Base-by-base conservation (phyloP, 1,140 invertebrate species). In the Eriosoma lanigerum region DNA sequence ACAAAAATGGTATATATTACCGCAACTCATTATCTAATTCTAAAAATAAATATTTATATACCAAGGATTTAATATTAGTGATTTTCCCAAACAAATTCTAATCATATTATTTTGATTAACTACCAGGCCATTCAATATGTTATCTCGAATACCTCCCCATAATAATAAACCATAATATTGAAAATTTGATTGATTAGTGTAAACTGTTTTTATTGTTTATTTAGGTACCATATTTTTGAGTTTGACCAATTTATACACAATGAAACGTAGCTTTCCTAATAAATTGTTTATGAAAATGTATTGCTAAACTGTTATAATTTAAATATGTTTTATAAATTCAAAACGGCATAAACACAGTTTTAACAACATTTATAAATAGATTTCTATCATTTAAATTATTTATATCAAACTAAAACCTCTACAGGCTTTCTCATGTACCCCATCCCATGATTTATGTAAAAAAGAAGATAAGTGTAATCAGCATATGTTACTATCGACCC, bases 381-480 rank as follows among this genome's bases (percentile, higher is more conserved):
- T 70, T 70, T 48, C n/a, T 70, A 48, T 46, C 4, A 17, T 50
- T 70, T 46, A 70, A 48, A 70, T 15, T 2, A 50, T 48, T 48
- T 50, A 1, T 48, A 70, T 46, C n/a, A 26, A 1, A 46, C 26
- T 70, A 19, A 46, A 15, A n/a, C 44, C 66, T 46, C 13, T 21
- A n/a, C n/a, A n/a, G n/a, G n/a, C n/a, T n/a, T n/a, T n/a, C n/a
- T 48, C 21, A 46, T 24, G 5, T 48, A 70, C 66, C 19, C 21
- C 12, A 24, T 48, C 38, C 44, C 66, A 70, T 17, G 44, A 50
- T 46, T 26, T 48, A 15, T 70, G 26, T 48, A 24, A 12, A 70
- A 70, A 2, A 70, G 38, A 21, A 70, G 44, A 70, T 44, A 68
- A 48, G 64, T 68, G 38, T 70, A 44, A 70, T 70, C 44, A 48